A percentile compares a stretch with the other conserved stretches of the same genome.
phyloP scores from a whole-genome alignment of 2,888 invertebrate species.

The Andrena trimmerana region DNA sequence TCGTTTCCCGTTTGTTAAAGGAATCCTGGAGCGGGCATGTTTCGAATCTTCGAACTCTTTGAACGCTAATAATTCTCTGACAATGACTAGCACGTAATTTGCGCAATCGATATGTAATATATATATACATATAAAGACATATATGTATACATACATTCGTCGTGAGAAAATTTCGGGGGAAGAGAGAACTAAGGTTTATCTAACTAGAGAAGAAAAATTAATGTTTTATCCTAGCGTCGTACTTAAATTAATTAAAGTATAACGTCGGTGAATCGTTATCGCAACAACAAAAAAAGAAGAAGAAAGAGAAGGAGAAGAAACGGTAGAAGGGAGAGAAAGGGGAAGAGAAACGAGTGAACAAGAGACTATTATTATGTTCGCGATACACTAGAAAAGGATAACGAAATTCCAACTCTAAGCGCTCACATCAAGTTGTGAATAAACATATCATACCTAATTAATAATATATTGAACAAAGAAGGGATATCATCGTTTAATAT shows the following conservation, averaged over 20 bases:
- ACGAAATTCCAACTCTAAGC: slow-evolving; percentile 80
- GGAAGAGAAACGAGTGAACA: slow-evolving; percentile 3
- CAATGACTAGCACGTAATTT: slow-evolving; percentile 80
- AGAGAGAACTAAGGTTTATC: slow-evolving; percentile 62
- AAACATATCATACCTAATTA: slow-evolving; percentile 85
- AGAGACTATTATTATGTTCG: slow-evolving; percentile 66
- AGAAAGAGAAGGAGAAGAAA: slow-evolving; percentile 3
- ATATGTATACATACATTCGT: slow-evolving; percentile 53
- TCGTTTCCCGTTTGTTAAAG: slow-evolving; percentile 42
- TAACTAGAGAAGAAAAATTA: slow-evolving; percentile 67
- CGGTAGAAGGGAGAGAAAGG: slow-evolving; percentile 32
- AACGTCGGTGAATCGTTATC: slow-evolving; percentile 64
- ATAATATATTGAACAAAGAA: slow-evolving; percentile 83
- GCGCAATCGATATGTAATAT: slow-evolving; percentile 76
- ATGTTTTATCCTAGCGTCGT: slow-evolving; percentile 78
- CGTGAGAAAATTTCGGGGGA: slow-evolving; percentile 34
- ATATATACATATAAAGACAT: slow-evolving; percentile 55
- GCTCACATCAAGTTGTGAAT: slow-evolving; percentile 85
- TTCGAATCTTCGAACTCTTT: slow-evolving; percentile 75
- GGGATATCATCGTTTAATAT: slow-evolving; percentile 82
- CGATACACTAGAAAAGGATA: slow-evolving; percentile 69
- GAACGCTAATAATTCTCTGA: slow-evolving; percentile 79
- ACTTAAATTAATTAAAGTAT: slow-evolving; percentile 77
- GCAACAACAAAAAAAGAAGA: slow-evolving; percentile 22
- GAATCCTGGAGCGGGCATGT: slow-evolving; percentile 71